Evolutionary conservation across 1,140 invertebrate genomes (phyloP).

Genomic region (Drosophila mauritiana): DNA sequence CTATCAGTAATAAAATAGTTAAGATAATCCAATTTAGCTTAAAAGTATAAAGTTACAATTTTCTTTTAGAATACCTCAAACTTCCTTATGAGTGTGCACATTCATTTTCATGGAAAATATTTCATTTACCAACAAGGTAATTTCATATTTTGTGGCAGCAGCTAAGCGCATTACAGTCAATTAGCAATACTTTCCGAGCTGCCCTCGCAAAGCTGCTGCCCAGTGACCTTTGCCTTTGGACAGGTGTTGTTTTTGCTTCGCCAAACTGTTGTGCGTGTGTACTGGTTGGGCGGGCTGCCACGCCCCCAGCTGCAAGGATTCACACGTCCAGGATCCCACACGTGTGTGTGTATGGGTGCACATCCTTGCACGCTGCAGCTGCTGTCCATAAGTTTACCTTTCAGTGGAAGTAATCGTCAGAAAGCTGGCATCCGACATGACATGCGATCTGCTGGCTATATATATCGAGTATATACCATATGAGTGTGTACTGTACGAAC

Average conservation of each 20-base stretch:
- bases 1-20: too few species aligned
- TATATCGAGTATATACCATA: neutral
- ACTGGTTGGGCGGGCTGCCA: neutral
- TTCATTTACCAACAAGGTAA: neutral
- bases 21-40: too few species aligned
- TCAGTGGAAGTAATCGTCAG: conserved; percentile 49
- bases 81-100: too few species aligned
- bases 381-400: conserved; percentile 39
- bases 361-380: conserved; percentile 3
- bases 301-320: conserved; percentile 12
- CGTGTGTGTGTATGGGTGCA: neutral
- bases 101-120: neutral
- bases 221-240: conserved; percentile 6
- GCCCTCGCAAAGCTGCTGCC: conserved; percentile 2
- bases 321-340: conserved; percentile 9
- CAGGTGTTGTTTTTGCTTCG: conserved; percentile 21
- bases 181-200: neutral
- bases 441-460: conserved; percentile 40
- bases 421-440: conserved; percentile 49
- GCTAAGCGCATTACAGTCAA: neutral
- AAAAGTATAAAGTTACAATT: too few species aligned
- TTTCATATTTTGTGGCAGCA: neutral
- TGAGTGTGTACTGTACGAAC: neutral
- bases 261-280: conserved; percentile 10
- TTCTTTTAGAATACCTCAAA: too few species aligned